Evolutionary conservation across 2,113 vertebrate genomes (phyloP).

Genomic region (Phyllostomus discolor): DNA sequence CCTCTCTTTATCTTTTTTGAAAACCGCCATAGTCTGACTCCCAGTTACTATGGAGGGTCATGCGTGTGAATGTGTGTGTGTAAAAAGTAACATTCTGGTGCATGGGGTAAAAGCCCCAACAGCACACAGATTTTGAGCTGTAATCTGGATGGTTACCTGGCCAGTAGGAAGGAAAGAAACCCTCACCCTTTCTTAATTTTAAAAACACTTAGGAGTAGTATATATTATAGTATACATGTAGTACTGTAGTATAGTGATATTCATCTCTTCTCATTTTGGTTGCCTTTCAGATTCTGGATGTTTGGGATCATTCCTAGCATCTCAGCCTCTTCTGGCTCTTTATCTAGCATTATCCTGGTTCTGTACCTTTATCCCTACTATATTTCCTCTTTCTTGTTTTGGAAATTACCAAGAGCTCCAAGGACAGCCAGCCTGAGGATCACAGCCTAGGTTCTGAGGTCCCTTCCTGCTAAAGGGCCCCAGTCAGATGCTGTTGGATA

Average conservation of each 20-base stretch:
- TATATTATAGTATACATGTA: neutral
- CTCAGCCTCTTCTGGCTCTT: neutral
- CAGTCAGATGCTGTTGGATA: neutral
- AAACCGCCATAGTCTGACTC: neutral
- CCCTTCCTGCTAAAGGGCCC: neutral
- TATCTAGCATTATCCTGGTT: constrained; percentile 9
- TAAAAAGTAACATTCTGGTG: neutral
- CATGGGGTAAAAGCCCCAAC: neutral
- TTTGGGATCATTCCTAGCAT: constrained; percentile 16
- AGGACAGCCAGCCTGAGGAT: constrained; percentile 18
- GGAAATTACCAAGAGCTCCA: constrained; percentile 36
- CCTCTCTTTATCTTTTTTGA: neutral
- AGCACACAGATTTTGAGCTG: neutral
- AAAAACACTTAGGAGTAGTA: neutral
- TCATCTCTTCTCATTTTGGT: neutral
- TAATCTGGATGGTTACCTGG: constrained; percentile 10
- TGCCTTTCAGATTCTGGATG: constrained; percentile 27
- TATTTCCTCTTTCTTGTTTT: constrained; percentile 34
- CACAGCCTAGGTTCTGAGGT: neutral
- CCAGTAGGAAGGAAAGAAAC: constrained; percentile 2
- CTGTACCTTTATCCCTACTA: constrained; percentile 20
- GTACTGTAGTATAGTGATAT: neutral
- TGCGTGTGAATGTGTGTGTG: neutral
- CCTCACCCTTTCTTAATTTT: neutral
- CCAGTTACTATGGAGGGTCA: neutral